Evolutionary conservation across 2,888 invertebrate species (phyloP).

Genomic region (Scotopteryx bipunctaria): DNA sequence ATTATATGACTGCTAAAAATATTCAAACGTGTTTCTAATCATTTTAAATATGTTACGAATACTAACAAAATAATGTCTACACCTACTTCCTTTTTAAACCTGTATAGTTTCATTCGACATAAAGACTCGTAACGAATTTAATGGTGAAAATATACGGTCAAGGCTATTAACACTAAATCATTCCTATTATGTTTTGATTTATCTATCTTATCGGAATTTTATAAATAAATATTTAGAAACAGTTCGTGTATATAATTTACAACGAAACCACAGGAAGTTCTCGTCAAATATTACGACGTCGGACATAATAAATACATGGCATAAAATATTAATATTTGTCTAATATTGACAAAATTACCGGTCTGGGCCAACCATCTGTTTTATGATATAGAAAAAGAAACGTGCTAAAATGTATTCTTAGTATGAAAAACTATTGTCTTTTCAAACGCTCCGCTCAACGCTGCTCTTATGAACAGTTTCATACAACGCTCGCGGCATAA

Average conservation of each 20-base stretch:
- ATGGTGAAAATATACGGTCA: conserved; percentile 7
- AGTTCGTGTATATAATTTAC: conserved; percentile 35
- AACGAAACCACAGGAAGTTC: conserved; percentile 38
- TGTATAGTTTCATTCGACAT: neutral
- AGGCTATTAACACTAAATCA: conserved; percentile 12
- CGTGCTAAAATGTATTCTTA: too few relatives aligned
- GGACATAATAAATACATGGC: conserved; percentile 35
- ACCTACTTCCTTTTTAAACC: neutral
- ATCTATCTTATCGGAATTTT: conserved; percentile 22
- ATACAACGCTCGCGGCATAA: conserved; percentile 13
- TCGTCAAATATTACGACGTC: conserved; percentile 36
- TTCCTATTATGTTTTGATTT: conserved; percentile 24
- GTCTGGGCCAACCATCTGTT: conserved; percentile 61
- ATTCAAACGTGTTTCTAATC: neutral
- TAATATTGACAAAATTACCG: conserved; percentile 60
- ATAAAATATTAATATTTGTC: conserved; percentile 36
- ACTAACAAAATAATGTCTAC: neutral
- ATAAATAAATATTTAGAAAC: conserved; percentile 34
- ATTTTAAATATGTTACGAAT: neutral
- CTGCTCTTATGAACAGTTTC: conserved; percentile 1
- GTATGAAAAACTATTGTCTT: neutral
- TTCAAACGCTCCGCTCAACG: neutral
- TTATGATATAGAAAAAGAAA: too few relatives aligned
- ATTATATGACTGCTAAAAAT: neutral
- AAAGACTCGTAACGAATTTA: neutral